These are phyloP conservation scores for Thamnophis sirtalis DNA, from an alignment of 2,113 vertebrate genomes.

Conservation along the genomic window DNA sequence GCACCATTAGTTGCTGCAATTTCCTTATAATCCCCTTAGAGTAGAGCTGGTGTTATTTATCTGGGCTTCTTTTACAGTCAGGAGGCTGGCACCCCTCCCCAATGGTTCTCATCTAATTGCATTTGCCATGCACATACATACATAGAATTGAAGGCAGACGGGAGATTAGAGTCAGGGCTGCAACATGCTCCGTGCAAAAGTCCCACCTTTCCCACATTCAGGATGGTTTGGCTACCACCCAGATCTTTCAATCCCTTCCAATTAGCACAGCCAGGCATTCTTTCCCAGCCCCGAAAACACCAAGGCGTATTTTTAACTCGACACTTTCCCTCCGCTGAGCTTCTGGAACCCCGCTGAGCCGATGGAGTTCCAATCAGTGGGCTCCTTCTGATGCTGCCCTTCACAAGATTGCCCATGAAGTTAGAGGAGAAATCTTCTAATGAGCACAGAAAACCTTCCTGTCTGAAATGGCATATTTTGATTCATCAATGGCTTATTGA, in stretches of 20 bases:
- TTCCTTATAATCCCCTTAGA: background rate
- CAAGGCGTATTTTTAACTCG: slow-evolving; percentile 55
- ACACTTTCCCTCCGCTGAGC: slow-evolving; percentile 60
- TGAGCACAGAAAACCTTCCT: slow-evolving; percentile 55
- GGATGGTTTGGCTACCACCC: slow-evolving; percentile 43
- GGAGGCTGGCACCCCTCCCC: slow-evolving; percentile 28
- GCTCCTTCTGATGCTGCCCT: slow-evolving; percentile 64
- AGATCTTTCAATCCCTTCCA: slow-evolving; percentile 56
- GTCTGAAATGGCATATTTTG: slow-evolving; percentile 49
- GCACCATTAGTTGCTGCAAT: background rate
- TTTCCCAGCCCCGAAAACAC: slow-evolving; percentile 54
- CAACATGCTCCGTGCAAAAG: slow-evolving; percentile 39
- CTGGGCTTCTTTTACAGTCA: slow-evolving; percentile 23
- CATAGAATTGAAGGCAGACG: slow-evolving; percentile 24
- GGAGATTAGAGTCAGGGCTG: slow-evolving; percentile 60
- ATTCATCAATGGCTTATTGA: slow-evolving; percentile 48
- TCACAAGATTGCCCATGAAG: slow-evolving; percentile 67
- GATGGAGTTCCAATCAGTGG: slow-evolving; percentile 71
- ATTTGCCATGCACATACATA: slow-evolving; percentile 44
- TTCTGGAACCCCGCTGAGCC: slow-evolving; percentile 66
- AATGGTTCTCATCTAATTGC: slow-evolving; percentile 59
- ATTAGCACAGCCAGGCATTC: slow-evolving; percentile 57
- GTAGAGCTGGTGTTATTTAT: background rate
- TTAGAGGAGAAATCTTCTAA: slow-evolving; percentile 56
- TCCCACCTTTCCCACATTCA: slow-evolving; percentile 56